Evolutionary conservation across 2,113 vertebrate species (phyloP).

Genomic region (Tiliqua scincoides): DNA sequence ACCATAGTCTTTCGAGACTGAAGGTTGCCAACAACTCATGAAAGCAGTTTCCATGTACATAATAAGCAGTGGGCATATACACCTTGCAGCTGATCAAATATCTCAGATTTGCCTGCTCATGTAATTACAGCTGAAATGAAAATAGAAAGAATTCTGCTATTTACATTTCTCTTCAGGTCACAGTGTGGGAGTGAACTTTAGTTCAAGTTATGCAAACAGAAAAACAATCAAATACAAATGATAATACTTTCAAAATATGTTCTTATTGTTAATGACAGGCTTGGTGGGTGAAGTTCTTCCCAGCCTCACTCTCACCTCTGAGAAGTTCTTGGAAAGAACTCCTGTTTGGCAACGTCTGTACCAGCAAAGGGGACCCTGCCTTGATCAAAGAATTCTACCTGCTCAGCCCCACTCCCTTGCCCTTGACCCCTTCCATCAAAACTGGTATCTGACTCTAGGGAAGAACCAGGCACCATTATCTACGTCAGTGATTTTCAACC

Average conservation of each 20-base stretch:
- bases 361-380: no score
- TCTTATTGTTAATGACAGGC: neutral
- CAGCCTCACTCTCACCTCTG: no score
- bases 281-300: neutral
- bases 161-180: neutral
- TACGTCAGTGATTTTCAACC: no score
- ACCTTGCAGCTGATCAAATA: slow-evolving; percentile 1
- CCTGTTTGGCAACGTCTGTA: no score
- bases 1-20: no score
- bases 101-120: neutral
- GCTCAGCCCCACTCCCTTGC: no score
- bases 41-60: neutral
- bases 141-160: neutral
- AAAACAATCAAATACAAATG: neutral
- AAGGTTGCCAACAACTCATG: no score
- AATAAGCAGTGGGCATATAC: neutral
- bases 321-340: no score
- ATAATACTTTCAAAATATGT: neutral
- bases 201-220: neutral
- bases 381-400: no score
- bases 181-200: neutral
- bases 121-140: neutral
- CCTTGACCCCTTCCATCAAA: no score
- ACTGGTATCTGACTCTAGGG: no score
- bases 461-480: no score